A percentile compares a stretch with the other conserved stretches of the same genome.
These are phyloP conservation scores for Vandiemenella viatica DNA, from an alignment of 2,888 invertebrate genomes.

Conservation along the genomic window DNA sequence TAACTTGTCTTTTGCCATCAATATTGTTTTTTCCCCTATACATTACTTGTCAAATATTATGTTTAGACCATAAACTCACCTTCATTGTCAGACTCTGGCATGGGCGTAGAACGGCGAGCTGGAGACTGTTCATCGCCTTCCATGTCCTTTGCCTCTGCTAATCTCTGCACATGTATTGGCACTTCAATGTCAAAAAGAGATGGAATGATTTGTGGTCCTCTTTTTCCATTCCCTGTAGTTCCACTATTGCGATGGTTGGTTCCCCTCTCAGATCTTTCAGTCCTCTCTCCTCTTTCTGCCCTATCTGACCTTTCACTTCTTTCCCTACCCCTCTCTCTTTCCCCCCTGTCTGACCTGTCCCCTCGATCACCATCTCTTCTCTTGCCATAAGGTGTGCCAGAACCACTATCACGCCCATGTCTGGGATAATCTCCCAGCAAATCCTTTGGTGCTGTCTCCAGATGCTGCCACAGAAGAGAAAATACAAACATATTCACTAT, in stretches of 20 bases:
- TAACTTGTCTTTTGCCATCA: no score
- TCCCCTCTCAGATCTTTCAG: no score
- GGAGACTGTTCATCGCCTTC: slow-evolving; percentile 2
- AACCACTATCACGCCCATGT: slow-evolving; percentile 60
- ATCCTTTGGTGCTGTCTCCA: slow-evolving; percentile 82
- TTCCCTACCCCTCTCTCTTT: no score
- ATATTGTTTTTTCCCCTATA: no score
- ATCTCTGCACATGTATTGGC: slow-evolving; percentile 18
- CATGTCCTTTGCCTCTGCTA: slow-evolving; percentile 2
- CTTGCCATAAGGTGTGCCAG: slow-evolving; percentile 21
- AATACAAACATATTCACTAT: no score
- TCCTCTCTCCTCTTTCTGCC: no score
- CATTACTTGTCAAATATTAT: no score
- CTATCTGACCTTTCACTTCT: no score
- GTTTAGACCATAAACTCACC: slow-evolving; percentile 6
- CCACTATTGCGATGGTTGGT: no score
- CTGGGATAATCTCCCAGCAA: slow-evolving; percentile 81
- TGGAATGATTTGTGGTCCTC: no score
- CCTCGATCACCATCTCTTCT: slow-evolving; percentile 6
- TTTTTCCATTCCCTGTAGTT: slow-evolving; percentile 16
- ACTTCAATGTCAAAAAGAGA: slow-evolving; percentile 30
- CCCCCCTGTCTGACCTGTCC: background rate
- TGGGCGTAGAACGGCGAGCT: slow-evolving; percentile 9
- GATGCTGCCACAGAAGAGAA: slow-evolving; percentile 39
- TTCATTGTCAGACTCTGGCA: slow-evolving; percentile 14